Evolutionary conservation across 2,888 invertebrate species (phyloP), one percentile per base, ranked within the genome.

Genomic region (Ceramica pisi): DNA sequence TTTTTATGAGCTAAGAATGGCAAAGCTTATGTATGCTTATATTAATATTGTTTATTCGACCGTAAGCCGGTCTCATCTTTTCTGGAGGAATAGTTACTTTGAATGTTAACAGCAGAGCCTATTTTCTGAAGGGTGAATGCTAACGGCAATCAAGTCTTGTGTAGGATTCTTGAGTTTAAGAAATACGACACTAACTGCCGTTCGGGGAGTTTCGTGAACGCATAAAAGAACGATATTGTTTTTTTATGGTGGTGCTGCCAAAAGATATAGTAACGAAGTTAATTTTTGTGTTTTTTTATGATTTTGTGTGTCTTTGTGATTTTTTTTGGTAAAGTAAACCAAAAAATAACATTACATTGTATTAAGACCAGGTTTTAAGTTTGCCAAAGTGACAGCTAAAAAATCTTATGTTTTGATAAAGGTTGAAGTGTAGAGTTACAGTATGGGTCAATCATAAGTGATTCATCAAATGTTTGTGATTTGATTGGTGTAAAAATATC

Each of bases 1-100:
- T 94, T 95, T 95, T 95, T 95, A 95, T 92, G 94, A 93, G 92
- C 92, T 93, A 93, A 92, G 91, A 94, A 95, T 94, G 92, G 92
- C 88, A 89, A 86, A 89, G 93, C 91, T 95, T 94, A 91, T 91
- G 92, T 94, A 92, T 91, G 92, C 84, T 85, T 91, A 91, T 93
- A 94, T 94, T 93, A 93, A 91, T 92, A 92, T 90, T 92, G 92
- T 93, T 94, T 93, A 92, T 92, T 85, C 87, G 89, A 90, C 88
- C 89, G 84, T 87, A 88, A 89, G 87, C 85, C 82, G 84, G 85
- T 78, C 82, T 84, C 76, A 83, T 81, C 71, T 81, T 81, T 84
- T 86, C 80, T 83, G 67, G 57, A 75, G 75, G 74, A 79, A 76
- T 75, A 78, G 80, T 81, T 75, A 85, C 86, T 80, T 83, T 85